Base-by-base conservation (phyloP, 1,140 invertebrate genomes). In the Octopus bimaculoides region DNA sequence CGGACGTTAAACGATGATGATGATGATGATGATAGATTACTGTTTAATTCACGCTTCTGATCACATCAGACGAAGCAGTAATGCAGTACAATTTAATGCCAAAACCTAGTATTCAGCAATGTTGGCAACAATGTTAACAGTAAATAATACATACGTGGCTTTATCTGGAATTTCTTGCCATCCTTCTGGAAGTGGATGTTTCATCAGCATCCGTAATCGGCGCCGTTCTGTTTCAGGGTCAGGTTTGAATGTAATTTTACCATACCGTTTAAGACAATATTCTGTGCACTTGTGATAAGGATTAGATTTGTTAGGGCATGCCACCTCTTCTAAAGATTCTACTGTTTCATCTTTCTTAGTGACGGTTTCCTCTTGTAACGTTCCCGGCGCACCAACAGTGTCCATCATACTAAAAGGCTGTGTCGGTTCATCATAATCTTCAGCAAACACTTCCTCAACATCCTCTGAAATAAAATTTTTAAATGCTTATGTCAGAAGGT, bases 91-190 rank as follows among this genome's bases (percentile, higher is more conserved):
- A 41, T 1, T 41, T 41, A 41, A 41, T 41, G 26, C 26, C 1
- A 41, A 41, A 41, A 41, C 26, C 26, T 2, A 41, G 26, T 3
- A 41, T 41, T 41, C 26, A 41, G 26, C 26, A 41, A 41, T 41
- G 26, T 41, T 41, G 26, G 3, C 0, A 41, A 41, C 26, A 41
- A 41, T 41, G 26, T 41, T 41, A 3, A 41, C 26, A 41, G 26
- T 41, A 41, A 41, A 41, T 41, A 41, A 41, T 41, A 41, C 90
- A 92, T 92, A 94, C 94, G 93, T 92, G 87, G 95, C 95, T 88
- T 95, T 93, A 91, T 99, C 97, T 89, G 96, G 98, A 14, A 97
- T 92, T 90, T 99, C 96, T 87, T 94, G 93, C 98, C 98, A 99
- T 75, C 94, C 94, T 77, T 94, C 92, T 1, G 97, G 96, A 75